Percentiles rank a stretch among this genome's conserved stretches.
Conservation (phyloP, 1,140 invertebrate species). For the Diorhabda sublineata region DNA sequence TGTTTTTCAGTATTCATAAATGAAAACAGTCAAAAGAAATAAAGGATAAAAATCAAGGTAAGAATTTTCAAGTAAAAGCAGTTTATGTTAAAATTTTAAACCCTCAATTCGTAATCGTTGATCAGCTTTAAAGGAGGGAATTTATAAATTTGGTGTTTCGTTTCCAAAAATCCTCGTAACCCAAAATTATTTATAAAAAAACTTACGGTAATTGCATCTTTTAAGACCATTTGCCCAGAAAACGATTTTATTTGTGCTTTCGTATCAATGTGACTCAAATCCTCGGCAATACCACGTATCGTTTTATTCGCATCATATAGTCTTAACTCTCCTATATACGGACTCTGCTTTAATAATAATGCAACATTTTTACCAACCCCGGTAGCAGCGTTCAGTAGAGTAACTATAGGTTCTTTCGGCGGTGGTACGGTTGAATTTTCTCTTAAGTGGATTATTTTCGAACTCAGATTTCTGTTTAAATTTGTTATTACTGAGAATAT, state of each 20-base stretch:
- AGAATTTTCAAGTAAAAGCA: no score
- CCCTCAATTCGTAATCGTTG: not conserved
- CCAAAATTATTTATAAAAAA: not conserved
- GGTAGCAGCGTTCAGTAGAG: constrained; percentile 76
- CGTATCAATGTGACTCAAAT: constrained; percentile 95
- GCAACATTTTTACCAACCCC: constrained; percentile 95
- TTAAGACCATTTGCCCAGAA: constrained; percentile 67
- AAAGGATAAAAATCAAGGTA: no score
- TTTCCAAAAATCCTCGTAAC: no score
- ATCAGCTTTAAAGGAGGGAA: not conserved
- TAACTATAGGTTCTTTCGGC: constrained; percentile 7
- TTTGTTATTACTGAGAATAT: not conserved
- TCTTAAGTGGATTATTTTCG: not conserved
- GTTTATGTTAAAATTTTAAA: no score
- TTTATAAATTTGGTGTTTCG: not conserved
- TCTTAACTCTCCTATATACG: constrained; percentile 73
- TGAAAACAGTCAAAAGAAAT: no score
- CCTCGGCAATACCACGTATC: constrained; percentile 91
- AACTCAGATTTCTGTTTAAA: not conserved
- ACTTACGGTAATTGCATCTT: constrained; percentile 45
- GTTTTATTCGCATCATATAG: constrained; percentile 89
- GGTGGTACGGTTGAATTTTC: not conserved
- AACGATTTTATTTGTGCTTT: constrained; percentile 77
- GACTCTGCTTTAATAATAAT: constrained; percentile 86
- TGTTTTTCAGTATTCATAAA: no score